Evolutionary conservation across 2,888 invertebrate genomes (phyloP), one percentile per base, ranked within the genome.

Genomic region (Apeira syringaria): DNA sequence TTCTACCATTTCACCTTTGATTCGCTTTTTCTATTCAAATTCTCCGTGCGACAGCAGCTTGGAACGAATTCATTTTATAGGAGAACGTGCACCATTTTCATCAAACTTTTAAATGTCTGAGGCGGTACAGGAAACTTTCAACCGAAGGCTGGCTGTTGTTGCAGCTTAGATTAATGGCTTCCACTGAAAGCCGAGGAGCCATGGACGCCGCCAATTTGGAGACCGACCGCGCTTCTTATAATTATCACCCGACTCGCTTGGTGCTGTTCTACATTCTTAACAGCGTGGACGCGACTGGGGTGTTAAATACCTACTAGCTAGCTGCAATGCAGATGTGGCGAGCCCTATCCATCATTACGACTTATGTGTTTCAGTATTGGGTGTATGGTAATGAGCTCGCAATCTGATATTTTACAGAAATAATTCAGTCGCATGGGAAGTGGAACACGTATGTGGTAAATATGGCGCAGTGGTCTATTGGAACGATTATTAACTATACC

Each of bases 221-320:
- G 58, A 61, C 61, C 59, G 64, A 64, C 53, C 57, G 57, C 62
- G 64, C 63, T 69, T 67, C 68, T 68, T 68, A 61, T 65, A 71
- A 67, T 71, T 68, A 64, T 64, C 62, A 59, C 44, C 34, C 36
- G 38, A 39, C 45, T 38, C 22, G 59, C 53, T 66, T 69, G 61
- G 54, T 50, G 50, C 48, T 49, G 54, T 71, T 75, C 68, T 56
- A 64, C 50, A 57, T 65, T 59, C 34, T 67, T 70, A 65, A 67
- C 59, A 47, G 61, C 53, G 52, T 34, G 42, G 42, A 44, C 51
- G 49, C 49, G 50, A 46, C 43, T 12, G 37, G 42, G 27, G 24
- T 52, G 46, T 40, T 47, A 41, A 60, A 58, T 52, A 53, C 60
- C 49, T 50, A 28, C 43, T 48, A 56, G 61, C 26, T 27, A 44